These are phyloP conservation scores for Enhydra lutris DNA, from an alignment of 2,113 vertebrate species.

Conservation along the genomic window DNA sequence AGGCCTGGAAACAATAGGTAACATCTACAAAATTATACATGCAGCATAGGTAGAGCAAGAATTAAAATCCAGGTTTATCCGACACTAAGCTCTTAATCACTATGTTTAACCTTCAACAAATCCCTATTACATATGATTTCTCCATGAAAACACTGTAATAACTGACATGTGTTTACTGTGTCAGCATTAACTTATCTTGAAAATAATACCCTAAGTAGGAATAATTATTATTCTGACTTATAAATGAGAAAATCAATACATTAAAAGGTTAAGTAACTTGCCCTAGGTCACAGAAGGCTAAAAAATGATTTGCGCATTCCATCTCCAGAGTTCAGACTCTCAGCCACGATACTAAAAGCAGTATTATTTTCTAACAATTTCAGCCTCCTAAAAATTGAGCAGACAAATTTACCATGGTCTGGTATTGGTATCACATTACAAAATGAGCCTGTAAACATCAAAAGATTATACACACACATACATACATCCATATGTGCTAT, in stretches of 20 bases:
- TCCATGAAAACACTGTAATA: background rate
- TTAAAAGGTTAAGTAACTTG: background rate
- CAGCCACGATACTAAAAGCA: background rate
- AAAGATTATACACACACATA: background rate
- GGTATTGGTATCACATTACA: background rate
- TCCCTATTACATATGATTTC: background rate
- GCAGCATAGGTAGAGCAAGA: background rate
- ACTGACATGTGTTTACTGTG: background rate
- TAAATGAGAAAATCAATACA: background rate
- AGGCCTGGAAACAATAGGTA: background rate
- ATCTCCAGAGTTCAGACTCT: background rate
- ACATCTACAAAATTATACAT: background rate
- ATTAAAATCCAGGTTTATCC: conserved; percentile 11
- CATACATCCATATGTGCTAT: background rate
- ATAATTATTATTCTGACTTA: background rate
- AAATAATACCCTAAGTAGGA: background rate
- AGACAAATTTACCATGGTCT: background rate
- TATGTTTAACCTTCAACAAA: background rate
- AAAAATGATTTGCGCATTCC: background rate
- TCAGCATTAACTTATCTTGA: background rate
- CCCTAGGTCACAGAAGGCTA: background rate
- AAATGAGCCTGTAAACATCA: conserved; percentile 2
- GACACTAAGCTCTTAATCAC: background rate
- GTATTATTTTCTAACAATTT: background rate
- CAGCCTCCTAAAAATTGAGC: background rate